phyloP scores from a whole-genome alignment of 2,888 invertebrate genomes.

The Ormyrus thymus region DNA sequence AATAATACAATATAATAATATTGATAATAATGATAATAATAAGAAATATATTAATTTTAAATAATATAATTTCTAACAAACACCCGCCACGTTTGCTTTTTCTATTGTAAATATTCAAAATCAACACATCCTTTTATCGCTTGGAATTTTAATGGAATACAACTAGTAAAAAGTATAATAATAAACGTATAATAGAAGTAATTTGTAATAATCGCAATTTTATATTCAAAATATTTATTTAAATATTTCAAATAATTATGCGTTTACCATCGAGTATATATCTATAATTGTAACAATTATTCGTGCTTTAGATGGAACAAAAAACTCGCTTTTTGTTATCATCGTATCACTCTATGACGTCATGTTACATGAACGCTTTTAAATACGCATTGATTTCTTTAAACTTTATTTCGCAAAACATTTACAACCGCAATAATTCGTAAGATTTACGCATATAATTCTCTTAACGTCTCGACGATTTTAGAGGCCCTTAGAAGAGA shows the following conservation, averaged over 20 bases:
- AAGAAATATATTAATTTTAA: constrained; percentile 74
- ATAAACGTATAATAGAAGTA: constrained; percentile 48
- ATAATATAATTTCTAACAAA: constrained; percentile 74
- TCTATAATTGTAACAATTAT: constrained; percentile 47
- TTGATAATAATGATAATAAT: constrained; percentile 61
- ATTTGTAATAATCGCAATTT: constrained; percentile 36
- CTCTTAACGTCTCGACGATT: constrained; percentile 34
- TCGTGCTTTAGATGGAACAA: constrained; percentile 42
- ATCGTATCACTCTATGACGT: constrained; percentile 28
- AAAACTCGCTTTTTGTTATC: constrained; percentile 32
- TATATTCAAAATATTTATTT: constrained; percentile 50
- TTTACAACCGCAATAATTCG: constrained; percentile 50
- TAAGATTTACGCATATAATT: constrained; percentile 36
- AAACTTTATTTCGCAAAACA: constrained; percentile 49
- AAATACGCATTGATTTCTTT: constrained; percentile 43
- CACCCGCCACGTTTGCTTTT: constrained; percentile 65
- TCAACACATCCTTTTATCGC: constrained; percentile 60
- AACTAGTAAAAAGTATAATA: constrained; percentile 53
- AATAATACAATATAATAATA: constrained; percentile 64
- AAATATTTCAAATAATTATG: constrained; percentile 58
- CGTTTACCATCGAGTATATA: constrained; percentile 41
- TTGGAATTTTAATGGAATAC: constrained; percentile 60
- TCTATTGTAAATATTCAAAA: constrained; percentile 66
- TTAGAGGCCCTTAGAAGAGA: constrained; percentile 49
- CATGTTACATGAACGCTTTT: constrained; percentile 35